phyloP scores from a whole-genome alignment of 2,113 vertebrate species.

The Rissa tridactyla region DNA sequence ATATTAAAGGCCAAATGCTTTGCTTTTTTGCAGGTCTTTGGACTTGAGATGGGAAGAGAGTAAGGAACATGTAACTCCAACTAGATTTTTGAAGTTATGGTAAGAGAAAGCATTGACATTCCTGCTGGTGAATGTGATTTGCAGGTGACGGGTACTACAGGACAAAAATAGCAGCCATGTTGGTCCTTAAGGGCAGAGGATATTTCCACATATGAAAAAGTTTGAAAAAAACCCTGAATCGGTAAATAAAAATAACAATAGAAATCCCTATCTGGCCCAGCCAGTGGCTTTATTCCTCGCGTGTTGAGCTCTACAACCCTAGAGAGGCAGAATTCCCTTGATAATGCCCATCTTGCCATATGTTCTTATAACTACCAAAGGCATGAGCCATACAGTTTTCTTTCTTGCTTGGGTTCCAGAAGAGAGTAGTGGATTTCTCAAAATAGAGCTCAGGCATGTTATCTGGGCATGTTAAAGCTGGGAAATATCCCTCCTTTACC shows the following conservation, averaged over 20 bases:
- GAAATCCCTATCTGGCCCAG: not conserved
- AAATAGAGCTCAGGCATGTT: not conserved
- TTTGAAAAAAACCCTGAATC: not conserved
- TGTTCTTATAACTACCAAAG: not conserved
- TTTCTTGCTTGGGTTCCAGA: not conserved
- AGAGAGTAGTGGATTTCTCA: not conserved
- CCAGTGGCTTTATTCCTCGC: not conserved
- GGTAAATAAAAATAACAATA: not conserved
- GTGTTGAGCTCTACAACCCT: not conserved
- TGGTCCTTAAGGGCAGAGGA: not conserved
- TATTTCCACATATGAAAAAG: not conserved
- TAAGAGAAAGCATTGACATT: constrained; percentile 12
- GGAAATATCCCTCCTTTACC: not conserved
- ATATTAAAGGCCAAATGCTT: not conserved
- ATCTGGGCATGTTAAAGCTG: not conserved
- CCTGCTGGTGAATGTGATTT: not conserved
- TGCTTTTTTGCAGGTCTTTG: constrained; percentile 6
- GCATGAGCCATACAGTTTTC: not conserved
- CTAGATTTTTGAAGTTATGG: not conserved
- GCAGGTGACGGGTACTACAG: not conserved
- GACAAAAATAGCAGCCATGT: not conserved
- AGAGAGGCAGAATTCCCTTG: not conserved
- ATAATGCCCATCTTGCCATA: not conserved
- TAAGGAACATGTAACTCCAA: not conserved
- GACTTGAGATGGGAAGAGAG: not conserved